These are phyloP conservation scores for Zelostemma sp. DNA, from an alignment of 1,140 invertebrate species.

Conservation along the genomic window DNA sequence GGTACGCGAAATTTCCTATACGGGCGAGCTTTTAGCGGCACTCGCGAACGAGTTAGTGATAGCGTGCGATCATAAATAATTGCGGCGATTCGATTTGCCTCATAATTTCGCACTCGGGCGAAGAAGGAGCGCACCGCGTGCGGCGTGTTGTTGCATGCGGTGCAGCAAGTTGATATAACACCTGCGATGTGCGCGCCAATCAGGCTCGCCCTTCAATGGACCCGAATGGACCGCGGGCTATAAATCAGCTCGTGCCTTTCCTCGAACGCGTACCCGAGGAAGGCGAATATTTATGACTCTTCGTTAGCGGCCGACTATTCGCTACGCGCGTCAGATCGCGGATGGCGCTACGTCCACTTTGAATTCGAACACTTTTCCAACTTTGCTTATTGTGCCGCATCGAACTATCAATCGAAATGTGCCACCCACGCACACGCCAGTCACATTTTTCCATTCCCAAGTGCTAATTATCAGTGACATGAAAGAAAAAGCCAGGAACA, in stretches of 20 bases:
- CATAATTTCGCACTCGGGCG: slow-evolving; percentile 40
- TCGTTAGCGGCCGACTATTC: slow-evolving; percentile 59
- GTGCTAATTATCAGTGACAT: no score
- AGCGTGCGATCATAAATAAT: slow-evolving; percentile 35
- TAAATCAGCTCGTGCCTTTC: slow-evolving; percentile 59
- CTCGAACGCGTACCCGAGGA: slow-evolving; percentile 34
- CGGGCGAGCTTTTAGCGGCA: neutral
- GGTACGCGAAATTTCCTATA: neutral
- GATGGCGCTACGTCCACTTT: no score
- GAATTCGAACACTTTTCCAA: no score
- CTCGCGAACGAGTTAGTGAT: slow-evolving; percentile 4
- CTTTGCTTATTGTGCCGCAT: no score
- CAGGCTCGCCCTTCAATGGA: slow-evolving; percentile 48
- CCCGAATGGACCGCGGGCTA: slow-evolving; percentile 31
- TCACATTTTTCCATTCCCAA: no score
- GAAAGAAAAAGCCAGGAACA: no score
- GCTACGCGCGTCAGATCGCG: no score
- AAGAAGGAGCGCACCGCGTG: slow-evolving; percentile 24
- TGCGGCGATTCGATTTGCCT: slow-evolving; percentile 32
- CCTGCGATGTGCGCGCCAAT: slow-evolving; percentile 60
- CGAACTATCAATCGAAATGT: no score
- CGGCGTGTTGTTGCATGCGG: neutral
- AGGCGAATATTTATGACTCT: slow-evolving; percentile 55
- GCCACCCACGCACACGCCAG: no score
- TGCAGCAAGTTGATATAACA: slow-evolving; percentile 48